Evolutionary conservation across 2,113 vertebrate genomes (phyloP).

Genomic region (Pagrus major): DNA sequence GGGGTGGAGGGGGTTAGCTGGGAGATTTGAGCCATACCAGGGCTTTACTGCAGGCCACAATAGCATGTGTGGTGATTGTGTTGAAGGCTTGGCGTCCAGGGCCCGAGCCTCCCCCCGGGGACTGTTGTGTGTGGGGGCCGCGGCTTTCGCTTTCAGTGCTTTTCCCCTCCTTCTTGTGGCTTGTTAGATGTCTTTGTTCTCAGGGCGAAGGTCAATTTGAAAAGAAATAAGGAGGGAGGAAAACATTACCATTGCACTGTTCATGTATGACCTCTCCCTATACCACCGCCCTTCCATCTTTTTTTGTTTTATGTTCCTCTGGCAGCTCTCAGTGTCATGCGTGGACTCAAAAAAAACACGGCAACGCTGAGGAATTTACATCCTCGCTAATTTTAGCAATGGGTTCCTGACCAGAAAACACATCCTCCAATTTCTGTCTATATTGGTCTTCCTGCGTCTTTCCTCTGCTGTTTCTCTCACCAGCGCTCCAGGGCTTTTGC

Average conservation of each 20-base stretch:
- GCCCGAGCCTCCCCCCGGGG: slow-evolving; percentile 62
- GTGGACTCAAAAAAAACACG: slow-evolving; percentile 69
- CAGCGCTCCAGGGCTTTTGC: slow-evolving; percentile 47
- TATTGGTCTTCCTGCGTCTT: slow-evolving; percentile 81
- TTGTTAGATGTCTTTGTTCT: slow-evolving; percentile 76
- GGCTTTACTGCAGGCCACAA: slow-evolving; percentile 78
- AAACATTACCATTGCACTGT: slow-evolving; percentile 67
- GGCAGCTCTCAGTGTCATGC: slow-evolving; percentile 69
- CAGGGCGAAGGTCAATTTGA: slow-evolving; percentile 70
- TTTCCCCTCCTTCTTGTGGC: slow-evolving; percentile 77
- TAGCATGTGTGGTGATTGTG: slow-evolving; percentile 82
- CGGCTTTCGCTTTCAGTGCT: slow-evolving; percentile 70
- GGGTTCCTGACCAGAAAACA: slow-evolving; percentile 88
- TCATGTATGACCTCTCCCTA: slow-evolving; percentile 73
- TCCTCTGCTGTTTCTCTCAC: slow-evolving; percentile 64
- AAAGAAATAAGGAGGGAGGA: slow-evolving; percentile 57
- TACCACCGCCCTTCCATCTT: slow-evolving; percentile 41
- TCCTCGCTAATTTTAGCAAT: slow-evolving; percentile 85
- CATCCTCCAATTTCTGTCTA: slow-evolving; percentile 86
- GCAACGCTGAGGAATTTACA: slow-evolving; percentile 84
- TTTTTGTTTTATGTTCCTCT: slow-evolving; percentile 66
- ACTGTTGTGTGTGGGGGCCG: slow-evolving; percentile 73
- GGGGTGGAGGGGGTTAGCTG: slow-evolving; percentile 44
- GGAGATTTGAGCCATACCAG: slow-evolving; percentile 70
- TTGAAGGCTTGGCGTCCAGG: slow-evolving; percentile 76